Conservation (phyloP, 2,113 vertebrate genomes). For the Plestiodon gilberti region DNA sequence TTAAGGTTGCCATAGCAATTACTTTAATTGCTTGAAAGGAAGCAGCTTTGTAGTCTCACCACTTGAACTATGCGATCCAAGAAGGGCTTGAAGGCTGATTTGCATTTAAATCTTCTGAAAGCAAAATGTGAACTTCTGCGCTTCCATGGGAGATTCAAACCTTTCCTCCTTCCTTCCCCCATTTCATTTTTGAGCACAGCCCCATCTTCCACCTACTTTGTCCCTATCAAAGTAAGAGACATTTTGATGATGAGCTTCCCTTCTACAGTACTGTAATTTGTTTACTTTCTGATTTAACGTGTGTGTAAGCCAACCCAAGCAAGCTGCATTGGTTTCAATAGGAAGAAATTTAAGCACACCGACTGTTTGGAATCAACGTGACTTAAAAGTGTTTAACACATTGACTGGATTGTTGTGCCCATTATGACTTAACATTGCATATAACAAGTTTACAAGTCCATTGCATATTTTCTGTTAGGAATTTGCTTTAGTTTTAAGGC, state of each 20-base stretch:
- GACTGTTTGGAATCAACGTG: not conserved
- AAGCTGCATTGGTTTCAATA: not conserved
- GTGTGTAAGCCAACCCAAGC: not conserved
- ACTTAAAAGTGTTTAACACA: not conserved
- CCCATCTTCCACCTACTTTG: not conserved
- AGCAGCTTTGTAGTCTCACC: not conserved
- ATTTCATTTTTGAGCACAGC: not conserved
- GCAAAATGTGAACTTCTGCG: not conserved
- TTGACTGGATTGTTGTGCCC: not conserved
- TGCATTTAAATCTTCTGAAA: not conserved
- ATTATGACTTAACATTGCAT: not conserved
- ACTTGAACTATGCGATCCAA: not conserved
- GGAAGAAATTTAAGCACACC: not conserved
- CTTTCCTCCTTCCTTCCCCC: not conserved
- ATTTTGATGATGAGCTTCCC: not conserved
- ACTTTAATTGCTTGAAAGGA: not conserved
- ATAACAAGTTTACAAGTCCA: not conserved
- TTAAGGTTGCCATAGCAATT: slow-evolving; percentile 13
- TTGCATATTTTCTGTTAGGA: not conserved
- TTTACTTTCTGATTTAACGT: too few relatives aligned
- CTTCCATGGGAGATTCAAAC: not conserved
- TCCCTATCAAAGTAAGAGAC: not conserved
- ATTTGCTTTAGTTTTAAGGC: not conserved
- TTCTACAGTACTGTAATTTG: not conserved
- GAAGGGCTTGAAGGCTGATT: not conserved